These are phyloP conservation scores for Pseudorhombus dupliciocellatus DNA, from an alignment of 2,113 vertebrate genomes.

Conservation along the genomic window DNA sequence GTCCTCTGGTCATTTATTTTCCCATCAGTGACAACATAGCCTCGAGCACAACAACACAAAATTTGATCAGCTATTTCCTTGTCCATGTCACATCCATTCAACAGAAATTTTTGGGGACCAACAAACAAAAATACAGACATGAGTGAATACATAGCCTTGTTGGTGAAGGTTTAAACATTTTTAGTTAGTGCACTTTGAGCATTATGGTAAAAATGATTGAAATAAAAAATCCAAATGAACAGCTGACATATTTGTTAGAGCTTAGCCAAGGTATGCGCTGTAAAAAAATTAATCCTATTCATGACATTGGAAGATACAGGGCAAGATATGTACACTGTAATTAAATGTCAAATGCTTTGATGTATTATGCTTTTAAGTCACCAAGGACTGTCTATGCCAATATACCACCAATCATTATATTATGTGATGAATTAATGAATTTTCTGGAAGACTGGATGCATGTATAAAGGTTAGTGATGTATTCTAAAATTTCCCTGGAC, in stretches of 20 bases:
- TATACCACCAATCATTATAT: conserved; percentile 18
- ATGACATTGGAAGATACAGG: not conserved
- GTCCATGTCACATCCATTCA: no score
- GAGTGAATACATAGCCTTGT: no score
- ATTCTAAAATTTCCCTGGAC: not conserved
- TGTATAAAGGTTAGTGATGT: conserved; percentile 3
- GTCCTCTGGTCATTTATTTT: no score
- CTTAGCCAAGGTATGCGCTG: not conserved
- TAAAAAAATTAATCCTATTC: not conserved
- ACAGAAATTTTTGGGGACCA: no score
- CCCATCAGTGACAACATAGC: no score
- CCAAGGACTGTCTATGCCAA: conserved; percentile 8
- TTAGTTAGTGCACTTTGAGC: not conserved
- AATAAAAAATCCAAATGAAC: not conserved
- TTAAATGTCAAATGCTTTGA: not conserved
- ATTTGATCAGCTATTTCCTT: no score
- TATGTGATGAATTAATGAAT: conserved; percentile 17
- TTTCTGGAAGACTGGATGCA: conserved; percentile 7
- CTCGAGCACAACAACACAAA: no score
- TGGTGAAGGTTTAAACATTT: no score
- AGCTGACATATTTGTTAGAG: not conserved
- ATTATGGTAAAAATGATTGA: not conserved
- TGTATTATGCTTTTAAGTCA: conserved; percentile 6
- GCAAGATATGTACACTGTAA: not conserved
- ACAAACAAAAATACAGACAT: no score